Base-by-base conservation (phyloP, 2,113 vertebrate genomes). In the Morone saxatilis region DNA sequence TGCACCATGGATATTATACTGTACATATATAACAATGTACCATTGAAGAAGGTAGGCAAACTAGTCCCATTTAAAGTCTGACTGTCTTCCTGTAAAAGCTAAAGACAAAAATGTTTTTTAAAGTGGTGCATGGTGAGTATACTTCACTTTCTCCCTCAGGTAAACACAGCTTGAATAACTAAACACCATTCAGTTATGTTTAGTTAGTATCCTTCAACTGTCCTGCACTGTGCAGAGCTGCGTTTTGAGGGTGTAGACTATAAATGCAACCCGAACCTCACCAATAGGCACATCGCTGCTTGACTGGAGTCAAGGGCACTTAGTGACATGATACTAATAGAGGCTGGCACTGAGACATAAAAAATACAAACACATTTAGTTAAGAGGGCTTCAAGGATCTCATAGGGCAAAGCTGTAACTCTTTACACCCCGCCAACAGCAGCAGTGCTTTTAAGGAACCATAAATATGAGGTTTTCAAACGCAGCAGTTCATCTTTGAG, bases 301-400 rank as follows among this genome's bases (percentile, higher is more conserved):
- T 76, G 87, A 90, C 80, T 85, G 80, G 59, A 86, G 84, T 90
- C 88, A 93, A 91, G 88, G 86, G 81, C 86, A 86, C 91, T 89
- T 74, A 86, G 83, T 78, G 79, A 86, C 78, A 85, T 85, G 88
- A 93, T 73, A 74, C 89, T 93, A 92, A 94, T 88, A 78, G 85
- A 86, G 70, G 80, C 47, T 88, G 88, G 81, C 88, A 89, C 71
- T 4, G 41, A 88, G 69, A 87, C 81, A 89, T 89, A 88, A 89
- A 69, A 93, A 85, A 90, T 87, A 93, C 71, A 92, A 92, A 89
- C 79, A 84, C 83, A 89, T 91, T 91, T 86, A 90, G 87, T 83
- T 83, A 87, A 84, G 73, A 87, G 84, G 41, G 71, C 88, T 88
- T 88, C 81, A 89, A 90, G 84, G 74, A 89, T 86, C 87, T 88